These are phyloP conservation scores for Coronaproctus castanopsis DNA, from an alignment of 2,888 invertebrate species.

Conservation along the genomic window DNA sequence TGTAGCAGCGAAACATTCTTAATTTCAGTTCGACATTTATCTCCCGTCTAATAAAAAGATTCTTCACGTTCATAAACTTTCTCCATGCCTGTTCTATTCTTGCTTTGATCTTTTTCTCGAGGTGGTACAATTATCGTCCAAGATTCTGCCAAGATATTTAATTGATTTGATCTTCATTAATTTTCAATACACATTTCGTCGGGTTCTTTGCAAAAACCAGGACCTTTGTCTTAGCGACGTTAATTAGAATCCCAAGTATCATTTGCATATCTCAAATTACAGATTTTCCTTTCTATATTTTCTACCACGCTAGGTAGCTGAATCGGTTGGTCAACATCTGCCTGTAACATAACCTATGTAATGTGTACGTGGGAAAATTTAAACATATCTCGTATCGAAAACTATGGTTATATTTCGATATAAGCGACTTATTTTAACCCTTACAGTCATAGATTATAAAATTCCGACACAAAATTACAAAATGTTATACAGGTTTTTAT, in stretches of 20 bases:
- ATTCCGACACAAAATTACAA: too few relatives aligned
- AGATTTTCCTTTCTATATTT: too few relatives aligned
- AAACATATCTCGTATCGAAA: too few relatives aligned
- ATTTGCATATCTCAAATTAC: too few relatives aligned
- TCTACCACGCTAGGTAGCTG: too few relatives aligned
- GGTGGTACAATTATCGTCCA: neutral
- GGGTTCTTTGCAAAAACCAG: neutral
- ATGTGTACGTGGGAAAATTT: too few relatives aligned
- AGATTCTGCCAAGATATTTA: neutral
- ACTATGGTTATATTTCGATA: too few relatives aligned
- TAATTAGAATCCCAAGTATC: neutral
- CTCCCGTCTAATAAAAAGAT: neutral
- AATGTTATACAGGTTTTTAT: too few relatives aligned
- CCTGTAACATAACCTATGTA: too few relatives aligned
- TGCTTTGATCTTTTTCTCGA: neutral
- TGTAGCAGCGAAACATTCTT: neutral
- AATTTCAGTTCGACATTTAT: neutral
- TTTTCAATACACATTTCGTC: neutral
- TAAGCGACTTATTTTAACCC: too few relatives aligned
- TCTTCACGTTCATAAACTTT: neutral
- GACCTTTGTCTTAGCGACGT: neutral
- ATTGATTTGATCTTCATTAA: neutral
- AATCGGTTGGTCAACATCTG: too few relatives aligned
- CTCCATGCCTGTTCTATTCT: neutral
- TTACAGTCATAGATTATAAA: too few relatives aligned